Conservation (phyloP, 2,113 vertebrate species). For the Nothocercus julius region DNA sequence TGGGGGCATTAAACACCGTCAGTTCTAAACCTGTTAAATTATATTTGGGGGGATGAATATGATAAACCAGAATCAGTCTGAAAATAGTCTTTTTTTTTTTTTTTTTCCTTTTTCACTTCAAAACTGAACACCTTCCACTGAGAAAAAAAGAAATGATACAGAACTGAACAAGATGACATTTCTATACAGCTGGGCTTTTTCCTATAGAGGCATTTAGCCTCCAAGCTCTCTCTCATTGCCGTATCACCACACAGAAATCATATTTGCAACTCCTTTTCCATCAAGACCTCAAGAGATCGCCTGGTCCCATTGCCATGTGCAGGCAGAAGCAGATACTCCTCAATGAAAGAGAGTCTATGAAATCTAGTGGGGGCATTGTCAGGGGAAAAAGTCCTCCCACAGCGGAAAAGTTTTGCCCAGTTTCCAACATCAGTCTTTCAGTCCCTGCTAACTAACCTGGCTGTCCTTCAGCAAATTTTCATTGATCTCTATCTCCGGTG, state of each 20-base stretch:
- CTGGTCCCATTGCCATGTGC: background rate
- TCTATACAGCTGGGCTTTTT: background rate
- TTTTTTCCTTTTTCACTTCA: background rate
- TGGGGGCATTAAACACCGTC: background rate
- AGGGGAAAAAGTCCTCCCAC: background rate
- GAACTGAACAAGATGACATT: rapidly evolving
- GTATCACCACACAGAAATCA: background rate
- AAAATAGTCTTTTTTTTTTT: background rate
- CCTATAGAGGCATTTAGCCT: background rate
- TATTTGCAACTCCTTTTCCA: background rate
- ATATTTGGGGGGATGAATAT: background rate
- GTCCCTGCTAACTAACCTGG: background rate
- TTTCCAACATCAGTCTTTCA: background rate
- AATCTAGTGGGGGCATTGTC: background rate
- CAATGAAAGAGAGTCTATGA: background rate
- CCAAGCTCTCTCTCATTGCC: background rate
- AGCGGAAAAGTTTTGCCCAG: background rate
- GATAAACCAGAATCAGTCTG: background rate
- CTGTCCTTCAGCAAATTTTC: background rate
- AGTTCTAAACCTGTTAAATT: background rate
- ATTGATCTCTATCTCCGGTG: background rate
- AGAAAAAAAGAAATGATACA: background rate
- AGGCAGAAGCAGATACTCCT: background rate
- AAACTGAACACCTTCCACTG: background rate
- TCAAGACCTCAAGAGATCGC: background rate